These are phyloP conservation scores for Glandiceps talaboti DNA, from an alignment of 53 echinoderm and acorn worm genomes.

Conservation along the genomic window DNA sequence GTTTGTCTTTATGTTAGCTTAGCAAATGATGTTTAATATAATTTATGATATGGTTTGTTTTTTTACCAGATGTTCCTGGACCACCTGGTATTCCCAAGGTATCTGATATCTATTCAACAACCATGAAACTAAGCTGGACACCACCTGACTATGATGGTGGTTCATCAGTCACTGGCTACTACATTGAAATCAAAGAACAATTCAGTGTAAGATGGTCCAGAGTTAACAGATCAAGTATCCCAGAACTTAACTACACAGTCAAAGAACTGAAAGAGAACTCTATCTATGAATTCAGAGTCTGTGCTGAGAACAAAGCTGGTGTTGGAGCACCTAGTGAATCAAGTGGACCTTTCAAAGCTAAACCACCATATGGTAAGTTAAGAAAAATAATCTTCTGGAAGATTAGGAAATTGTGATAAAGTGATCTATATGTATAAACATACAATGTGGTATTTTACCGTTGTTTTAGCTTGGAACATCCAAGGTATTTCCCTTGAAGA, in stretches of 20 bases:
- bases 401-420: too few relatives aligned
- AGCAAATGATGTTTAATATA: too few relatives aligned
- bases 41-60: too few relatives aligned
- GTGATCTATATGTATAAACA: too few relatives aligned
- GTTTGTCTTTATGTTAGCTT: too few relatives aligned
- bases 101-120: neutral
- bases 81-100: neutral
- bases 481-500: too few relatives aligned
- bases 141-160: neutral
- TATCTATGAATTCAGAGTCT: conserved; percentile 84
- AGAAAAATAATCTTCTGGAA: too few relatives aligned
- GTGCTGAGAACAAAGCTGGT: conserved; percentile 94
- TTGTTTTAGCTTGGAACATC: too few relatives aligned
- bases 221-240: conserved; percentile 47
- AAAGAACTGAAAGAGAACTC: conserved; percentile 45
- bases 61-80: neutral
- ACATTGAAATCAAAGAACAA: neutral
- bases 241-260: conserved; percentile 36
- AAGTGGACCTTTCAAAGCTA: conserved; percentile 35
- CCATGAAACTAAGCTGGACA: neutral
- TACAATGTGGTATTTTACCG: too few relatives aligned
- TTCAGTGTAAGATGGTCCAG: conserved; percentile 31
- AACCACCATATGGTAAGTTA: conserved; percentile 59
- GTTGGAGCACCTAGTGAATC: conserved; percentile 49
- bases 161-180: neutral